Base-by-base conservation (phyloP, 1,140 invertebrate genomes). In the Bombus pascuorum region DNA sequence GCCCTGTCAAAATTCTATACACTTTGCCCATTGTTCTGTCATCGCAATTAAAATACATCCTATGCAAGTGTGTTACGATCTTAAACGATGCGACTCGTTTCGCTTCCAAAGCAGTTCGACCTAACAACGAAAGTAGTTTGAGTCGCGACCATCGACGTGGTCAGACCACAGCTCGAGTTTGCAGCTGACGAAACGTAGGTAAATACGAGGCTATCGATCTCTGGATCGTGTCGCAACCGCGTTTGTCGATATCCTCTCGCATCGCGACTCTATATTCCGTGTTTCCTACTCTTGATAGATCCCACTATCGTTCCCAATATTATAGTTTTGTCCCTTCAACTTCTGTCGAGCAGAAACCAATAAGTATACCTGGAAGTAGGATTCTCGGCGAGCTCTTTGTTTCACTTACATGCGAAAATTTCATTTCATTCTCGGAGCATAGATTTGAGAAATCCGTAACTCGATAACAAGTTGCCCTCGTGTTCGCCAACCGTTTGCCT, bases 181-280 rank as follows among this genome's bases (percentile, higher is more conserved):
- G 25, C 25, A 2, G 32, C 10, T 22, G 72, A 34, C 15, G 44
- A 39, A 78, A 39, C 47, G 44, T 78, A 77, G 44, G 22, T 37
- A 53, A 81, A 73, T 22, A 32, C 75, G 76, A 82, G 32, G 32
- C 47, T n/a, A 89, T 89, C 84, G 84, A 89, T 86, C 78, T 73
- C 62, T 81, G 66, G 84, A 76, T 89, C 87, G 25, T 65, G 44
- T 89, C 72, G 76, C 71, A 22, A 8, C n/a, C 37, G 9, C 42
- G 65, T 71, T 85, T 75, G 80, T 53, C 57, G 72, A 81, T 81
- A 68, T 74, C 59, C 59, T 3, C 59, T 62, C 12, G 5, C 47
- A 22, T 2, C 2, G 18, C 47, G 47, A 53, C 47, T 65, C 65
- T 25, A 44, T 86, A 86, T 86, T 72, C 10, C 28, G 79, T 66